Evolutionary conservation across 2,888 invertebrate species (phyloP).

Genomic region (Smittia aterrima): DNA sequence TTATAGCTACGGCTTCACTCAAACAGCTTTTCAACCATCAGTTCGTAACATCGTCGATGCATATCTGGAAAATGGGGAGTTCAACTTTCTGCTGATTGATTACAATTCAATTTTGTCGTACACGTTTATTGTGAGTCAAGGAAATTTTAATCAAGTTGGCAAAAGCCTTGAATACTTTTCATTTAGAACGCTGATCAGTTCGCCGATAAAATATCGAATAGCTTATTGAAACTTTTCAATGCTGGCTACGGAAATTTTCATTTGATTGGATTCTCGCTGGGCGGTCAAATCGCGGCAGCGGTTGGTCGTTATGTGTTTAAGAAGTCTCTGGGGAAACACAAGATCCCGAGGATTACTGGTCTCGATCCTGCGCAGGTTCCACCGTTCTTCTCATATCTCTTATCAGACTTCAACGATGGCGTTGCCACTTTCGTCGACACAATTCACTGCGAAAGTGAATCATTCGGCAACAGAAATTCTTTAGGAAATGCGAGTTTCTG

Average conservation of each 20-base stretch:
- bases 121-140: slow-evolving; percentile 1
- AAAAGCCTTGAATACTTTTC: background rate
- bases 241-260: slow-evolving; percentile 28
- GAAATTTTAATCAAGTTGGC: background rate
- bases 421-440: slow-evolving; percentile 24
- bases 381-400: background rate
- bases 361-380: slow-evolving; percentile 27
- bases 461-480: slow-evolving; percentile 1
- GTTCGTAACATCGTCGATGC: slow-evolving; percentile 32
- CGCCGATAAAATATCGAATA: background rate
- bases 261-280: slow-evolving; percentile 37
- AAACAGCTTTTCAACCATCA: slow-evolving; percentile 25
- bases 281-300: slow-evolving; percentile 19
- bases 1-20: slow-evolving; percentile 30
- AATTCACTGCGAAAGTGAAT: slow-evolving; percentile 12
- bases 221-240: slow-evolving; percentile 13
- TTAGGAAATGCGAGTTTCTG: slow-evolving; percentile 25
- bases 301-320: slow-evolving; percentile 13
- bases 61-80: slow-evolving; percentile 11
- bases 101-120: slow-evolving; percentile 23
- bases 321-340: background rate
- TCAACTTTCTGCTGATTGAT: slow-evolving; percentile 21
- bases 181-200: slow-evolving; percentile 20
- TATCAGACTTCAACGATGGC: background rate
- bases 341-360: slow-evolving; percentile 29